Conservation (phyloP, 2,113 vertebrate genomes). For the Myotis yumanensis region DNA sequence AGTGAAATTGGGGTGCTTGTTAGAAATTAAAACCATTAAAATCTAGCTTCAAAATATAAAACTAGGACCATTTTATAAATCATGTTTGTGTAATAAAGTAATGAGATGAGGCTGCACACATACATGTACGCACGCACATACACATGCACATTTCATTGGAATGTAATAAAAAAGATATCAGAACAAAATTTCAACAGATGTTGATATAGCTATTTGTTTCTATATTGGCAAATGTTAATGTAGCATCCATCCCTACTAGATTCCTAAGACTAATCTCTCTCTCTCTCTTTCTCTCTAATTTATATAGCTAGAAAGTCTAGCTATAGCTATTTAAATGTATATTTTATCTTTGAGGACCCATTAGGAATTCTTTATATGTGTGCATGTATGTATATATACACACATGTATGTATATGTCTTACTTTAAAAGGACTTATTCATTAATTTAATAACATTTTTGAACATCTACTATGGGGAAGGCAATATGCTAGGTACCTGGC, state of each 20-base stretch:
- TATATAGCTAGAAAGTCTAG: background rate
- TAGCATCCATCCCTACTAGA: background rate
- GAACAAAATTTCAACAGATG: background rate
- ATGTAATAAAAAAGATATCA: background rate
- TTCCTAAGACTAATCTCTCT: background rate
- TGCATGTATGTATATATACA: background rate
- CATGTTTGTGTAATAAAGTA: background rate
- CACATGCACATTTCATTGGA: background rate
- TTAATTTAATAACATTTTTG: background rate
- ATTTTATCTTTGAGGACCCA: background rate
- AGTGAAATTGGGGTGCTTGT: background rate
- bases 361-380: background rate
- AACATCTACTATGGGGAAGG: background rate
- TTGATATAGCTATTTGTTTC: background rate
- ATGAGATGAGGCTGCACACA: background rate
- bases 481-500: no score
- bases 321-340: background rate
- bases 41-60: background rate
- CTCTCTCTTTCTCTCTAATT: background rate
- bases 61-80: background rate
- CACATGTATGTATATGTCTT: background rate
- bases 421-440: background rate
- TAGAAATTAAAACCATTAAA: constrained; percentile 42
- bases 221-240: background rate
- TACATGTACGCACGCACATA: background rate